Conservation (phyloP, 2,797 vertebrate species). For the Hipposideros larvatus region DNA sequence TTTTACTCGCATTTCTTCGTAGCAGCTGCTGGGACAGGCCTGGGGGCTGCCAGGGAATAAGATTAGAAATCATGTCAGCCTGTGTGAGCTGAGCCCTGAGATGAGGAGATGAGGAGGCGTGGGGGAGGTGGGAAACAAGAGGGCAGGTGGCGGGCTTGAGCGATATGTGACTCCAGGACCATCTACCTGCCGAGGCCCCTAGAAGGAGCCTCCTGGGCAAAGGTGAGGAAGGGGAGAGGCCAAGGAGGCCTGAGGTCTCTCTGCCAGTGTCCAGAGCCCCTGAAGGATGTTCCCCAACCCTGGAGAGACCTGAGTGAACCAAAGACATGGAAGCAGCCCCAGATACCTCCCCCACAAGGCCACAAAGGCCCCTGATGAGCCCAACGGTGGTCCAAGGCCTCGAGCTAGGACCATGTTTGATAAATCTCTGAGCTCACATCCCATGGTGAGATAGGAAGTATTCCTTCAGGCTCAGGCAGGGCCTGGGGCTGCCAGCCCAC, state of each 20-base stretch:
- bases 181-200: neutral
- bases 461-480: neutral
- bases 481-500: neutral
- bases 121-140: no score
- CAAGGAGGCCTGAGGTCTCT: neutral
- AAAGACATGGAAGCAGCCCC: neutral
- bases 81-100: neutral
- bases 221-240: neutral
- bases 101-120: neutral
- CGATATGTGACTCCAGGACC: neutral
- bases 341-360: neutral
- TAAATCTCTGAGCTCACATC: neutral
- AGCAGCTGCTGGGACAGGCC: neutral
- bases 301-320: neutral
- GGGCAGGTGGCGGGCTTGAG: neutral
- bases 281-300: neutral
- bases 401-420: neutral
- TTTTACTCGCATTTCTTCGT: neutral
- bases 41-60: neutral
- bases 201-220: neutral
- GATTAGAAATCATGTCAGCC: neutral
- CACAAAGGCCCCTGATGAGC: neutral
- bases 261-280: neutral
- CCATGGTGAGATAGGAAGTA: neutral
- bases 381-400: neutral